Evolutionary conservation across 1,140 invertebrate species (phyloP), one percentile per base, ranked within the genome.

Genomic region (Diabrotica undecimpunctata): DNA sequence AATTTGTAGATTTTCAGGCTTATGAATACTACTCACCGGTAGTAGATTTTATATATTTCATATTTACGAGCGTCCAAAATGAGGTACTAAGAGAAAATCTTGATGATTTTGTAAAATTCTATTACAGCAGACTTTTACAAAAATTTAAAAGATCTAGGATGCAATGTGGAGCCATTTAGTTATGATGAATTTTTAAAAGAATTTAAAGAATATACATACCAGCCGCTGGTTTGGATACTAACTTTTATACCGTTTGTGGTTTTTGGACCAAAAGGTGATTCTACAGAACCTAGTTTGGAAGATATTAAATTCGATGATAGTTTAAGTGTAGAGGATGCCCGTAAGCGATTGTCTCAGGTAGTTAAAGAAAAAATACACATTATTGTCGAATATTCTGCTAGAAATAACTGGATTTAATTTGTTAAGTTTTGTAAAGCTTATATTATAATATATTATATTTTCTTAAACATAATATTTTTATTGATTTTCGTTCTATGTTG

Each of bases 1-100:
- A 62, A 54, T 36, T 62, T 11, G 77, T 88, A 0, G 87, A 88
- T 69, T 87, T 86, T 65, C 86, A 88, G 76, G 80, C 83, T 13
- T 79, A 79, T 9, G 68, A 81, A 11, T 81, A 82, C 50, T 74
- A 77, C 0, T 85, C 81, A 13, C 75, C 83, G 6, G 69, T 80
- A 0, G 75, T 82, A 4, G 86, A 88, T 68, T 56, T 88, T 5
- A 66, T 83, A 0, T 87, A 86, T 54, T 81, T 86, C 46, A 61
- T 87, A 2, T 79, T 81, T 9, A 80, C 80, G 0, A 86, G 84
- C 64, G 73, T 85, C 2, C 67, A 79, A 10, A 58, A 69, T 4
- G 58, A 76, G 0, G 70, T 84, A 0, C 63, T 80, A 3, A 69
- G 77, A 0, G 64, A 79, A 6, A 61, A 82, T 54, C 72, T 78